Evolutionary conservation across 2,797 vertebrate species (phyloP).

Genomic region (Xiphorhynchus erythropygius): DNA sequence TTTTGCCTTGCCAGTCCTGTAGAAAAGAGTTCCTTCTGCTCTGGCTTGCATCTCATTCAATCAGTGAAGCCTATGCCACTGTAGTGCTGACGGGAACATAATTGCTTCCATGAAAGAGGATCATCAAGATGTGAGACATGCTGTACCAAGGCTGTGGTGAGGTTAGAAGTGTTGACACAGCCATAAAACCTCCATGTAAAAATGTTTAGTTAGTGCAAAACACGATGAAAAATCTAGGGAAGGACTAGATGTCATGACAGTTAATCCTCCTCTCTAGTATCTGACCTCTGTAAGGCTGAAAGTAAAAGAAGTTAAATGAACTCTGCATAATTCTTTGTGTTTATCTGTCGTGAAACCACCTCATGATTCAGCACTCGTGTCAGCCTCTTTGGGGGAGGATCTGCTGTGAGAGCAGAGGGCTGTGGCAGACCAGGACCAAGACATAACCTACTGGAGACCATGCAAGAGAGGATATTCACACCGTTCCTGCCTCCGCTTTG

Average conservation of each 20-base stretch:
- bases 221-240: conserved; percentile 2
- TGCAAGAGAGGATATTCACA: neutral
- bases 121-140: accelerated
- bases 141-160: neutral
- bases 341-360: conserved; percentile 35
- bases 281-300: conserved; percentile 29
- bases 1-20: neutral
- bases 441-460: neutral
- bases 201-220: conserved; percentile 15
- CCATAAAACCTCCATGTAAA: conserved; percentile 24
- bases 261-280: conserved; percentile 28
- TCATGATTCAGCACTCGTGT: conserved; percentile 4
- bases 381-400: neutral
- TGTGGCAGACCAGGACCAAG: neutral
- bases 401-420: neutral
- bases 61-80: neutral
- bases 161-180: conserved; percentile 12
- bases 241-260: neutral
- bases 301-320: conserved; percentile 48
- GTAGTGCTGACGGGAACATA: neutral
- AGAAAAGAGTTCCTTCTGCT: neutral
- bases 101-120: neutral
- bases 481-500: neutral
- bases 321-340: conserved; percentile 5
- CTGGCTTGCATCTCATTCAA: accelerated